Evolutionary conservation across 2,888 invertebrate species (phyloP).

Genomic region (Xestoiulus laeticollis): DNA sequence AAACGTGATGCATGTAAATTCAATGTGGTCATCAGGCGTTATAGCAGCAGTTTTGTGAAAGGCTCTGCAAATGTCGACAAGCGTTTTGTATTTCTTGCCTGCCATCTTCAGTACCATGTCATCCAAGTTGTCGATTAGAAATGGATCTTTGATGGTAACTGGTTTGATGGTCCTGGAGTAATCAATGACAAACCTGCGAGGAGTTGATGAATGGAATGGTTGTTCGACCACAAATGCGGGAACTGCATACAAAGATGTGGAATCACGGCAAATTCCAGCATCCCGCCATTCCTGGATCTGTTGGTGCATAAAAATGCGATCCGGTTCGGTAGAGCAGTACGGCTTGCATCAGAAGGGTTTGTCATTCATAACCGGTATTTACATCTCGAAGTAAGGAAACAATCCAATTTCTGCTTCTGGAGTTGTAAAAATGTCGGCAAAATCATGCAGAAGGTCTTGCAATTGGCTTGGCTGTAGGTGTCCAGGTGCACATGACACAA

Average conservation of each 20-base stretch:
- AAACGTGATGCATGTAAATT: not conserved
- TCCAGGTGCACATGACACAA: not conserved
- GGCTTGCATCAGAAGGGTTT: too few species aligned
- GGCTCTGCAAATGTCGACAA: not conserved
- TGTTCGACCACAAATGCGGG: too few species aligned
- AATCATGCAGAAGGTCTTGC: not conserved
- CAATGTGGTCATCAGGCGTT: constrained; percentile 20
- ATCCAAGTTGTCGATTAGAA: not conserved
- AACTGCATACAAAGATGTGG: too few species aligned
- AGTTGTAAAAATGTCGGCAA: not conserved
- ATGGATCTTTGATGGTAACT: not conserved
- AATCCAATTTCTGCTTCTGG: not conserved
- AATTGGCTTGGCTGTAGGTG: not conserved
- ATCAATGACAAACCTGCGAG: too few species aligned
- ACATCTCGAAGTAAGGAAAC: not conserved
- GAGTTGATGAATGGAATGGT: too few species aligned
- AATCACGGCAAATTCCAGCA: too few species aligned
- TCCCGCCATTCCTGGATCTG: too few species aligned
- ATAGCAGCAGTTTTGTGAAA: constrained; percentile 29
- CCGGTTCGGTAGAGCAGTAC: too few species aligned
- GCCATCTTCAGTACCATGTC: too few species aligned
- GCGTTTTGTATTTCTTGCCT: too few species aligned
- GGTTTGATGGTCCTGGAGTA: too few species aligned
- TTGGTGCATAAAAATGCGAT: too few species aligned
- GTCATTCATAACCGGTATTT: not conserved